Percentiles rank a stretch among this genome's conserved stretches.
Evolutionary conservation across 2,113 vertebrate genomes (phyloP).

Genomic region (Oriolus oriolus): DNA sequence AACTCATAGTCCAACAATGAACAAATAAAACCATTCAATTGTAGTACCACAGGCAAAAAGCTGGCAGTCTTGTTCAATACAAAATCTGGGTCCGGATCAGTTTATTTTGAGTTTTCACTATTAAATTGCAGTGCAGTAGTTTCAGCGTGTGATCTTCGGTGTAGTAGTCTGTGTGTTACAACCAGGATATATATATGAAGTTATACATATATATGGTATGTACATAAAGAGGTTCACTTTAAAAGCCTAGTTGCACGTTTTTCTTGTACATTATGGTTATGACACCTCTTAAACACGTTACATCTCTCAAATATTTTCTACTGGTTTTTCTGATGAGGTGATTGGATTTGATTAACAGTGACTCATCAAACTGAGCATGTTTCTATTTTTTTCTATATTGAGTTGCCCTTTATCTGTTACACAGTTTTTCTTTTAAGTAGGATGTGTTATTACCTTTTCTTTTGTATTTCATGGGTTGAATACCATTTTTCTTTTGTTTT

Average conservation of each 20-base stretch:
- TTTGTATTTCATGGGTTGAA: neutral
- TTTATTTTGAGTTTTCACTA: neutral
- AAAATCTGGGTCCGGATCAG: neutral
- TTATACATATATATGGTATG: neutral
- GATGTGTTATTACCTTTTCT: neutral
- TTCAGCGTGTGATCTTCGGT: neutral
- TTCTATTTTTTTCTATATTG: neutral
- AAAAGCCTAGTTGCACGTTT: neutral
- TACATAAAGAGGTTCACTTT: neutral
- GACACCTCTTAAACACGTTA: neutral
- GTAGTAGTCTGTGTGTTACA: neutral
- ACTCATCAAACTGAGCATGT: neutral
- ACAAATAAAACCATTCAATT: neutral
- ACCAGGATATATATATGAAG: neutral
- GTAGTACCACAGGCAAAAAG: neutral
- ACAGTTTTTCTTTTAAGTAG: neutral
- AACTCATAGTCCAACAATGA: neutral
- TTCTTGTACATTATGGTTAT: neutral
- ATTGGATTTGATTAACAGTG: neutral
- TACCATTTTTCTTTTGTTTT: neutral
- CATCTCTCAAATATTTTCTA: neutral
- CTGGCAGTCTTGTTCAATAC: rapidly evolving
- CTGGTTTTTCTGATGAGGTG: neutral
- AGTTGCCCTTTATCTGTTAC: neutral
- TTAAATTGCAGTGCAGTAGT: neutral